These are phyloP conservation scores for Neopipo cinnamomea DNA, from an alignment of 2,113 vertebrate species.

Conservation along the genomic window DNA sequence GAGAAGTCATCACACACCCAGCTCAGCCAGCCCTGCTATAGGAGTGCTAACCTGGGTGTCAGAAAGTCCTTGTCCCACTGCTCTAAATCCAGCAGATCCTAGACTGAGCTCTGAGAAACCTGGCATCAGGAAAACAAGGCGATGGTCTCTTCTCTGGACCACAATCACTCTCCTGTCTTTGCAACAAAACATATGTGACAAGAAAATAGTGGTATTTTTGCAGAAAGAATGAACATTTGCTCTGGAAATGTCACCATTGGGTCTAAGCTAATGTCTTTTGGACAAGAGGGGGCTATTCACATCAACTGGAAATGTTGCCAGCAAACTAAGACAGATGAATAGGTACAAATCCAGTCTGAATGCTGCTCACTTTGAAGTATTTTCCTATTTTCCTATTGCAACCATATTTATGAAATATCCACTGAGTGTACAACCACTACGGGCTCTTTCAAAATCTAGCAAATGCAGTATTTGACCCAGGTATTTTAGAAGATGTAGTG, in stretches of 20 bases:
- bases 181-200: background rate
- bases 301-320: background rate
- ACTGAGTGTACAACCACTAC: background rate
- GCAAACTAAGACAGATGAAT: background rate
- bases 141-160: background rate
- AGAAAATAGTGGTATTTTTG: background rate
- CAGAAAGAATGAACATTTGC: background rate
- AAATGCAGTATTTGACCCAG: background rate
- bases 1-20: background rate
- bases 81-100: background rate
- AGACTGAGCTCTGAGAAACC: background rate
- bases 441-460: background rate
- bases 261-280: background rate
- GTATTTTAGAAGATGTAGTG: background rate
- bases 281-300: background rate
- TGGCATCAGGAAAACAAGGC: background rate
- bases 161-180: fast-evolving
- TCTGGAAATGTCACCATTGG: background rate
- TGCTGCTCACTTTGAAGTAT: background rate
- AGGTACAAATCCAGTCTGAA: background rate
- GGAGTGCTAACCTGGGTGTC: background rate
- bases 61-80: background rate
- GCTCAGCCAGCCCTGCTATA: background rate
- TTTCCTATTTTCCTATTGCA: background rate
- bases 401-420: background rate